Conservation (phyloP, 2,888 invertebrate genomes). For the Chymomyza amoena region DNA sequence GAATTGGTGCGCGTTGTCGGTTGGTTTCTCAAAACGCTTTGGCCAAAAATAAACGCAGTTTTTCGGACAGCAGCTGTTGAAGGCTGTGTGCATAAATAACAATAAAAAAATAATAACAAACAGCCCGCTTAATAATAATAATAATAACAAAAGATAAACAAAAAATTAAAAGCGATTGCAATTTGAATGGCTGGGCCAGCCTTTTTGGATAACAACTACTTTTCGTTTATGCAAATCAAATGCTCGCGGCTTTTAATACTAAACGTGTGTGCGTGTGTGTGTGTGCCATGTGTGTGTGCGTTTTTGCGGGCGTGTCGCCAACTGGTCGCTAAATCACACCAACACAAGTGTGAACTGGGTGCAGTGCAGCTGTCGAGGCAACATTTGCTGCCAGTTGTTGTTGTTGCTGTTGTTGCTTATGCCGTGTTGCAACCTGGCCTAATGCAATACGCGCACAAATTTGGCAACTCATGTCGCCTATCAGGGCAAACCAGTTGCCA, state of each 20-base stretch:
- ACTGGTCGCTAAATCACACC: conserved; percentile 28
- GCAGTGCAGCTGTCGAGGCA: conserved; percentile 5
- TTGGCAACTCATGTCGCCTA: conserved; percentile 51
- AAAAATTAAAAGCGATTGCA: not conserved
- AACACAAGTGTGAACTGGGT: conserved; percentile 20
- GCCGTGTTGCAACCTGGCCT: conserved; percentile 17
- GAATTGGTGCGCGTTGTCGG: conserved; percentile 60
- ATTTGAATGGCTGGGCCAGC: not conserved
- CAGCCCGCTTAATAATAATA: not conserved
- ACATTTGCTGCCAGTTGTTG: not conserved
- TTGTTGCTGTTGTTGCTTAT: conserved; percentile 35
- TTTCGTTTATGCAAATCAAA: conserved; percentile 1
- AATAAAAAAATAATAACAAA: not conserved
- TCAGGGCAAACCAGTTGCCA: conserved; percentile 63
- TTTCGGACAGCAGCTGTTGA: conserved; percentile 22
- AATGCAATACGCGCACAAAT: conserved; percentile 34
- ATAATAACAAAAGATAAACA: not conserved
- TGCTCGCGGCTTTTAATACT: not conserved
- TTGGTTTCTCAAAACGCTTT: conserved; percentile 20
- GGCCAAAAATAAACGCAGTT: conserved; percentile 10
- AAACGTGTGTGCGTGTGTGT: too few relatives aligned
- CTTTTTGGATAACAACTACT: not conserved
- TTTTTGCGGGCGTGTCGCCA: conserved; percentile 43
- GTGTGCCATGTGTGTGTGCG: conserved; percentile 7
- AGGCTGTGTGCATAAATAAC: conserved; percentile 16